Evolutionary conservation across 1,140 invertebrate species (phyloP).

Genomic region (Pseudomyrmex dendroicus): DNA sequence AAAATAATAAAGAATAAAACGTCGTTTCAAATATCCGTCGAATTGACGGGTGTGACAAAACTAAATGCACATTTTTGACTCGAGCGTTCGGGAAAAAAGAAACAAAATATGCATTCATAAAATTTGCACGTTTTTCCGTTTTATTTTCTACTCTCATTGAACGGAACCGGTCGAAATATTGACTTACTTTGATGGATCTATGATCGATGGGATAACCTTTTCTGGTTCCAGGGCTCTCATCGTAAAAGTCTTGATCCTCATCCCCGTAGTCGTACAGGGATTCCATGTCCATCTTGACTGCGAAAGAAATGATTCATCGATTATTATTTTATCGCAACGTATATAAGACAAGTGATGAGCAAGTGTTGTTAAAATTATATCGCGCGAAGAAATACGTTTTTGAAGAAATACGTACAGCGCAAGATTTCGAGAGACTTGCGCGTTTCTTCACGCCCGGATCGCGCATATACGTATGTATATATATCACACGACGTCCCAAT

Average conservation of each 20-base stretch:
- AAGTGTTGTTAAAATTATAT: slow-evolving; percentile 10
- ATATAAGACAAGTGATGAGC: not conserved
- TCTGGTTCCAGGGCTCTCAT: slow-evolving; percentile 80
- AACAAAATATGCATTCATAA: no score
- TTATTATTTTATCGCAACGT: not conserved
- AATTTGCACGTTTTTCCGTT: no score
- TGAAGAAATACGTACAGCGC: not conserved
- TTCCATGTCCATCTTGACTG: slow-evolving; percentile 83
- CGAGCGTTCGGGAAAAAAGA: no score
- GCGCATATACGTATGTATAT: not conserved
- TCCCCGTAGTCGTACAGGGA: slow-evolving; percentile 84
- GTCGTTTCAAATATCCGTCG: no score
- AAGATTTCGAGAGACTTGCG: slow-evolving; percentile 21
- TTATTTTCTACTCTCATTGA: not conserved
- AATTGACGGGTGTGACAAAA: no score
- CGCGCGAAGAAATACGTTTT: not conserved
- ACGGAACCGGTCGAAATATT: not conserved
- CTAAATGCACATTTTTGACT: no score
- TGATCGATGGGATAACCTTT: slow-evolving; percentile 84
- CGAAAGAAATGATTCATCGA: slow-evolving; percentile 54
- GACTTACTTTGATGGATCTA: slow-evolving; percentile 81
- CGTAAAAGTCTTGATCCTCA: slow-evolving; percentile 84
- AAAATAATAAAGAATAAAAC: no score
- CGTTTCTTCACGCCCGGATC: slow-evolving; percentile 32
- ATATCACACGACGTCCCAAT: slow-evolving; percentile 47